Percentiles rank a stretch among this genome's conserved stretches.
These are phyloP conservation scores for Spinibarbus caldwelli DNA, from an alignment of 2,797 vertebrate species.

Conservation along the genomic window DNA sequence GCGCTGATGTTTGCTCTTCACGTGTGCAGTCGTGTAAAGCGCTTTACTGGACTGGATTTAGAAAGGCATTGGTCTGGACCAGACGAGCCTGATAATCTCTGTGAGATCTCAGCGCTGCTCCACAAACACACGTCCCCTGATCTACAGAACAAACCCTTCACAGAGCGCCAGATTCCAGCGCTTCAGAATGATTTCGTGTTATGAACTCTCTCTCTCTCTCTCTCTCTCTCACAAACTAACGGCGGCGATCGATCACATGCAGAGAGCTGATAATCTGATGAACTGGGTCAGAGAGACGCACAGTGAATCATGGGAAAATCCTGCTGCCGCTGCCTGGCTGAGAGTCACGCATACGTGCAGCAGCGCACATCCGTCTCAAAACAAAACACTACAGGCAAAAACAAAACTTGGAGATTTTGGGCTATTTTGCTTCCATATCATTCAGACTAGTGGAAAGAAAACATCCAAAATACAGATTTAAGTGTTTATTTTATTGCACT, in stretches of 20 bases:
- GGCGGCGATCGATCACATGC: not conserved
- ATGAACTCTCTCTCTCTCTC: not conserved
- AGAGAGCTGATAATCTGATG: constrained; percentile 4
- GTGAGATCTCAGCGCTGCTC: not conserved
- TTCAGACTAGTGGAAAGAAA: not conserved
- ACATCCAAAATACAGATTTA: not conserved
- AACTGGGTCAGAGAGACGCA: not conserved
- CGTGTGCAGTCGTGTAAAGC: not conserved
- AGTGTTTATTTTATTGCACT: not conserved
- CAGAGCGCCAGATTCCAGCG: not conserved
- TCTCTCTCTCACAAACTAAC: not conserved
- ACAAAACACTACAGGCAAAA: not conserved
- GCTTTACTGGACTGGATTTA: constrained; percentile 22
- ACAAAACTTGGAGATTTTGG: not conserved
- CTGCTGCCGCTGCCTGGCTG: not conserved
- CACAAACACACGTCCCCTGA: constrained; percentile 2
- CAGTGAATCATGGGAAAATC: constrained; percentile 11
- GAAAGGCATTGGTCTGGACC: not conserved
- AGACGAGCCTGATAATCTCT: not conserved
- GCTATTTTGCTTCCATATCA: not conserved
- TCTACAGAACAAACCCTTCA: not conserved
- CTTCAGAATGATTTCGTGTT: not conserved
- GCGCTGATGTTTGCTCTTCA: not conserved
- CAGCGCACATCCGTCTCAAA: not conserved
- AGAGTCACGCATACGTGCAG: not conserved